Evolutionary conservation across 1,140 invertebrate genomes (phyloP).

Genomic region (Bicyclus anynana): DNA sequence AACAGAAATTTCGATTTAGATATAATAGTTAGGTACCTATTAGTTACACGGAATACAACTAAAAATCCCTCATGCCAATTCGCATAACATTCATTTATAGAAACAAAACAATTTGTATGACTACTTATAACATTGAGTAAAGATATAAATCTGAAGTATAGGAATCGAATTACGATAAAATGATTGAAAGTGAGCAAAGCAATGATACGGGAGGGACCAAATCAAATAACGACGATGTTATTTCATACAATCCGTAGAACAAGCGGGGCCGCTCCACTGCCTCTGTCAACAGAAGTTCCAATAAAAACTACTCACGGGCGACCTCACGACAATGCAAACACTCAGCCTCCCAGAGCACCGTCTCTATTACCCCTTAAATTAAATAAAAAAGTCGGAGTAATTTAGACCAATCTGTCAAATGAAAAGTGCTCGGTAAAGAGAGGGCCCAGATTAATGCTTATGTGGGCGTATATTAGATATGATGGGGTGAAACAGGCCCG

Average conservation of each 20-base stretch:
- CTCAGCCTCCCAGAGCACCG: constrained; percentile 43
- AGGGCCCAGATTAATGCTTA: constrained; percentile 59
- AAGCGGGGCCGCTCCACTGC: constrained; percentile 8
- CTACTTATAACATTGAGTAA: too few species aligned
- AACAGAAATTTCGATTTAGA: too few species aligned
- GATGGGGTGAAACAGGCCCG: constrained; percentile 27
- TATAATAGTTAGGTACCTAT: too few species aligned
- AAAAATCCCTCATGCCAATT: too few species aligned
- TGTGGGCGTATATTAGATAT: constrained; percentile 52
- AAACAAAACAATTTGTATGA: too few species aligned
- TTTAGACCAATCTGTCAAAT: constrained; percentile 73
- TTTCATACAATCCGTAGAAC: constrained; percentile 7
- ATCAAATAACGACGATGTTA: constrained; percentile 19
- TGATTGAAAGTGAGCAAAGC: neutral
- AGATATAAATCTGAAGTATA: neutral
- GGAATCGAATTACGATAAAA: neutral
- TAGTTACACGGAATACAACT: too few species aligned
- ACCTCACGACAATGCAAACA: constrained; percentile 54
- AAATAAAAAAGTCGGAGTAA: constrained; percentile 69
- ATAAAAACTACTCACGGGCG: constrained; percentile 62
- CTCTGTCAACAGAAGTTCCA: constrained; percentile 50
- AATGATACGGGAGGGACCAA: constrained; percentile 2
- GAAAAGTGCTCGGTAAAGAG: constrained; percentile 71
- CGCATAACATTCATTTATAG: too few species aligned
- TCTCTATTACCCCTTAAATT: constrained; percentile 63